Evolutionary conservation across 2,113 vertebrate genomes (phyloP), one percentile per base, ranked within the genome.

Genomic region (Phrynosoma blainvillii): DNA sequence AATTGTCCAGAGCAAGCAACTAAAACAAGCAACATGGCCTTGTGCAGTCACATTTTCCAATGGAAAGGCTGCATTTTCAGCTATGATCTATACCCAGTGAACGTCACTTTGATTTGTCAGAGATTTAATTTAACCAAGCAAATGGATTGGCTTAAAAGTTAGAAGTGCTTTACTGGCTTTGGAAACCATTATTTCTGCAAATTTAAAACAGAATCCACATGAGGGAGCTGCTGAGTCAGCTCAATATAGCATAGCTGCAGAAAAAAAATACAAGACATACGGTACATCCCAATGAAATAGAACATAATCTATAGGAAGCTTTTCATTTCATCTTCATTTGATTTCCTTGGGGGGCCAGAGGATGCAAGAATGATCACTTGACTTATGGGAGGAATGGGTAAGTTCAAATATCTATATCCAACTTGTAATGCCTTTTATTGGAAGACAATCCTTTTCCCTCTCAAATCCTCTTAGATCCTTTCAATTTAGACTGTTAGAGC

Each of bases 201-300:
- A 79, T 36, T 62, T 65, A 23, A 12, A 86, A 36, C 30, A 79
- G 30, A 86, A 79, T 54, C 85, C 85, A 86, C 85, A 86, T 18
- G 85, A 71, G 85, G 85, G 76, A 56, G 85, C 12, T 16, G 25
- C 25, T 79, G 76, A 36, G 30, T 36, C 30, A 70, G 30, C 79
- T 86, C 62, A 18, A 8, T 56, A 13, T 20, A 32, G 6, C 8
- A 1, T 21, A 9, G 5, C 42, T 42, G 32, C 13, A 9, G 36
- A 36, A 36, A 36, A 36, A 54, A 68, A 18, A 30, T 52, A 21
- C n/a, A 20, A 32, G 30, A 16, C 4, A 36, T 18, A n/a, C n/a
- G n/a, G n/a, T n/a, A 18, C 21, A 32, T 73, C 11, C 36, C 74
- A 11, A 73, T 25, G 23, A 85, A 84, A 54, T 32, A 85, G 4